A percentile compares a stretch with the other conserved stretches of the same genome.
Evolutionary conservation across 2,797 vertebrate genomes (phyloP).

Genomic region (Silurus aristotelis): DNA sequence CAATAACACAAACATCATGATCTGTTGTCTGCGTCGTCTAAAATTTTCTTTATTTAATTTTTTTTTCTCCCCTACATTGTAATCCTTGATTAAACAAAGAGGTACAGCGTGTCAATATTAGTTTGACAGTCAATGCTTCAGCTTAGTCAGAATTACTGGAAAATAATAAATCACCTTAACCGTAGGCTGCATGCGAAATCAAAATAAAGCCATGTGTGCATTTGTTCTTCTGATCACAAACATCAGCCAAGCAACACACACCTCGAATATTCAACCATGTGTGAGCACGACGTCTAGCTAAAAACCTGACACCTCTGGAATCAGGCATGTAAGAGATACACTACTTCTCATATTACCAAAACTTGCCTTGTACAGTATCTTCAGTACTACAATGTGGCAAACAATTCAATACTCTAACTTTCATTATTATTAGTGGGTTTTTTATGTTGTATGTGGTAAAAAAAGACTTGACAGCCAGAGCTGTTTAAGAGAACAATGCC

Average conservation of each 20-base stretch:
- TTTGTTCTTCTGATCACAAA: background rate
- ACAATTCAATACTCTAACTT: background rate
- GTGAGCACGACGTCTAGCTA: background rate
- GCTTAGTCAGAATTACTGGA: background rate
- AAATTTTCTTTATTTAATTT: background rate
- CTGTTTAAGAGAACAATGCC: background rate
- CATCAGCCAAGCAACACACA: background rate
- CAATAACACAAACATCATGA: background rate
- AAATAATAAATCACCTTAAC: background rate
- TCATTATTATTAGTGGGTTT: background rate
- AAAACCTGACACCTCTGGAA: slow-evolving; percentile 13
- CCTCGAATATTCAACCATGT: background rate
- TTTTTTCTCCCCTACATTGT: background rate
- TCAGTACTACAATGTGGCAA: background rate
- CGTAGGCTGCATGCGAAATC: background rate
- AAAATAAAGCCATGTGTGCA: too few species aligned
- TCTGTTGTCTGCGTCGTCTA: background rate
- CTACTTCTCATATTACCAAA: background rate
- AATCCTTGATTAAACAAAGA: too few species aligned
- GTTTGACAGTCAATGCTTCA: background rate
- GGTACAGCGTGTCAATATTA: background rate
- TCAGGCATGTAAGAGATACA: background rate
- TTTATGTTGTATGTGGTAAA: background rate
- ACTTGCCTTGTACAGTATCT: background rate
- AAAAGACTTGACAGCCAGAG: background rate